Evolutionary conservation across 2,113 vertebrate species (phyloP).

Genomic region (Myotis lucifugus): DNA sequence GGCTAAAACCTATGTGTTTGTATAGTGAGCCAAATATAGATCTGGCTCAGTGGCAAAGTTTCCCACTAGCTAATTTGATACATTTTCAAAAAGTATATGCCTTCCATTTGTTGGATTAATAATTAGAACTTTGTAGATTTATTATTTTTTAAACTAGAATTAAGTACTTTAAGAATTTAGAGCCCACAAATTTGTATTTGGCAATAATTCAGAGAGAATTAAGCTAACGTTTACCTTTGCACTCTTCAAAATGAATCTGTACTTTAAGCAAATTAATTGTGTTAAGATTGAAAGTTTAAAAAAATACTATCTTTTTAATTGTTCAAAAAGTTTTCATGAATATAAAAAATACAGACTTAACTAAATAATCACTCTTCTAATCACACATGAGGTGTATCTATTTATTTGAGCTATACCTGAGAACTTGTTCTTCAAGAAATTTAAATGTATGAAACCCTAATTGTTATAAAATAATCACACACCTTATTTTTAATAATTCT

Average conservation of each 20-base stretch:
- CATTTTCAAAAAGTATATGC: neutral
- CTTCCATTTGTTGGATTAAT: constrained; percentile 11
- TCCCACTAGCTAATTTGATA: neutral
- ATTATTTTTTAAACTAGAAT: neutral
- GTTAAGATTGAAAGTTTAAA: neutral
- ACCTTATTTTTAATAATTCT: neutral
- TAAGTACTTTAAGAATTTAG: neutral
- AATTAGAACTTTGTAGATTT: neutral
- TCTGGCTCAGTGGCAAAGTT: neutral
- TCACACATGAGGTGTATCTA: neutral
- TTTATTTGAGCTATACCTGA: neutral
- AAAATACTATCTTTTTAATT: neutral
- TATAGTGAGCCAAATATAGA: neutral
- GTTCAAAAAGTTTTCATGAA: neutral
- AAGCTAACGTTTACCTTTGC: neutral
- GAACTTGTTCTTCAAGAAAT: neutral
- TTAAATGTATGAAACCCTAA: neutral
- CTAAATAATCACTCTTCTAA: neutral
- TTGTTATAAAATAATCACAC: constrained; percentile 1
- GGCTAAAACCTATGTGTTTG: neutral
- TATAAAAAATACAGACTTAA: neutral
- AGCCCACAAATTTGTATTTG: neutral
- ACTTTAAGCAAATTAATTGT: neutral
- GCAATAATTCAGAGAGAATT: neutral
- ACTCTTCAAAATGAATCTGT: neutral